Percentiles rank a stretch among this genome's conserved stretches.
phyloP scores from a whole-genome alignment of 2,888 invertebrate species.

The Baccha elongata region DNA sequence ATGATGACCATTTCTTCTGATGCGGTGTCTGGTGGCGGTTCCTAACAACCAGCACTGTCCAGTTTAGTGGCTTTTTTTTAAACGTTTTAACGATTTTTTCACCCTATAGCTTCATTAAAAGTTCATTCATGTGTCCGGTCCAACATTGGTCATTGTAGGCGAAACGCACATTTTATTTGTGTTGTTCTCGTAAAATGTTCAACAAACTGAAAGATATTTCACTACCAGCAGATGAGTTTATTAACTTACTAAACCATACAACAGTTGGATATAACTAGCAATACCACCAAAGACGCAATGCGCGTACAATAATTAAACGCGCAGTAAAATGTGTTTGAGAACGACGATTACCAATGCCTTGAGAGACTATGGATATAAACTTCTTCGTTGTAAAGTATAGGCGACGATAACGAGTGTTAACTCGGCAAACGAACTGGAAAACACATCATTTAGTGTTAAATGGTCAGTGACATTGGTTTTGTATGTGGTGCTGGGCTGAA shows the following conservation, averaged over 20 bases:
- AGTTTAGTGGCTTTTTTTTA: constrained; percentile 15
- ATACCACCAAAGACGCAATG: constrained; percentile 34
- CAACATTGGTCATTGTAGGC: constrained; percentile 61
- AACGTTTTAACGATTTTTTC: constrained; percentile 22
- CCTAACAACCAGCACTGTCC: constrained; percentile 14
- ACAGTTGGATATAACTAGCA: constrained; percentile 16
- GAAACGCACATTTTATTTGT: constrained; percentile 54
- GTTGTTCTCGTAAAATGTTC: constrained; percentile 30
- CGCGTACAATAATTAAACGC: constrained; percentile 34
- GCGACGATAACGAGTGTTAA: constrained; percentile 25
- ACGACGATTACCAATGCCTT: constrained; percentile 1
- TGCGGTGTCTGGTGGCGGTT: background rate
- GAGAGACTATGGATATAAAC: constrained; percentile 22
- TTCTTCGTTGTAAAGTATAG: constrained; percentile 33
- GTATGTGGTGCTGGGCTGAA: constrained; percentile 22
- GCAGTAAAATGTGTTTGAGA: constrained; percentile 29
- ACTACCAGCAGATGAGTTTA: constrained; percentile 32
- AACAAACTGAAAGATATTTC: constrained; percentile 12
- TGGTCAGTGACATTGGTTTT: constrained; percentile 63
- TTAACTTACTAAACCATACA: constrained; percentile 18
- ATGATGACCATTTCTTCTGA: constrained; percentile 31
- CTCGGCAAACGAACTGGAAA: constrained; percentile 30
- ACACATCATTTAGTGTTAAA: constrained; percentile 52
- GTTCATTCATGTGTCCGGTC: constrained; percentile 56
- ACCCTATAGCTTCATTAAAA: constrained; percentile 42